A percentile compares a stretch with the other conserved stretches of the same genome.
These are phyloP conservation scores for Pampus argenteus DNA, from an alignment of 2,797 vertebrate species.

Conservation along the genomic window DNA sequence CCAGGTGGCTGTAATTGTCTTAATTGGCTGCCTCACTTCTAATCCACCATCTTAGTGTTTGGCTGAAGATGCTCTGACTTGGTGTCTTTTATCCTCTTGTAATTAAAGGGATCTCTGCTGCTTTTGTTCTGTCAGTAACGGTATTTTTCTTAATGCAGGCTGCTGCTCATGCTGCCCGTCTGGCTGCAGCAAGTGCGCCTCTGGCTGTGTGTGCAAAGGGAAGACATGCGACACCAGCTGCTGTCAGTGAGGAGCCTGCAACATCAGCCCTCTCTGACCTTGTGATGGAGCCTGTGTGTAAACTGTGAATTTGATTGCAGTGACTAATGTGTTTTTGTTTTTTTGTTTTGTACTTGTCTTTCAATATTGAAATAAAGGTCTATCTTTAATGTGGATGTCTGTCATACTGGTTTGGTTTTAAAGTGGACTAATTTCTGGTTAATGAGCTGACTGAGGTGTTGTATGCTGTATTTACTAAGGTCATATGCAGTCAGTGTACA, in stretches of 20 bases:
- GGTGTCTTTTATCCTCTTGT: no score
- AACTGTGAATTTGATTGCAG: neutral
- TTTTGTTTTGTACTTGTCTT: neutral
- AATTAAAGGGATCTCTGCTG: neutral
- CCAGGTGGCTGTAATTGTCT: neutral
- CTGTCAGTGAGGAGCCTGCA: conserved; percentile 84
- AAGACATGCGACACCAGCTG: conserved; percentile 88
- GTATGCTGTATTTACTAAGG: no score
- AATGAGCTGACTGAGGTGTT: neutral
- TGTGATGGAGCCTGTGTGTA: neutral
- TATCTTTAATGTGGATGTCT: neutral
- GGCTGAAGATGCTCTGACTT: neutral
- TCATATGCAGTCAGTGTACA: no score
- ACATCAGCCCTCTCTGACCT: neutral
- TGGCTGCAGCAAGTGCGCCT: conserved; percentile 91
- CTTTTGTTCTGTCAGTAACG: neutral
- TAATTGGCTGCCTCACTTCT: neutral
- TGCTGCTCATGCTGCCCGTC: conserved; percentile 91
- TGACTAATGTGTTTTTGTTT: no score
- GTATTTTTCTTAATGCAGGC: conserved; percentile 54
- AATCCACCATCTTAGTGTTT: neutral
- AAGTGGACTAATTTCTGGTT: no score
- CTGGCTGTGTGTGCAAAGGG: conserved; percentile 92
- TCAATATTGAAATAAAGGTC: conserved; percentile 7
- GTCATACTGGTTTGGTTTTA: no score